Conservation (phyloP, 1,140 invertebrate species). For the Harpegnathos saltator region DNA sequence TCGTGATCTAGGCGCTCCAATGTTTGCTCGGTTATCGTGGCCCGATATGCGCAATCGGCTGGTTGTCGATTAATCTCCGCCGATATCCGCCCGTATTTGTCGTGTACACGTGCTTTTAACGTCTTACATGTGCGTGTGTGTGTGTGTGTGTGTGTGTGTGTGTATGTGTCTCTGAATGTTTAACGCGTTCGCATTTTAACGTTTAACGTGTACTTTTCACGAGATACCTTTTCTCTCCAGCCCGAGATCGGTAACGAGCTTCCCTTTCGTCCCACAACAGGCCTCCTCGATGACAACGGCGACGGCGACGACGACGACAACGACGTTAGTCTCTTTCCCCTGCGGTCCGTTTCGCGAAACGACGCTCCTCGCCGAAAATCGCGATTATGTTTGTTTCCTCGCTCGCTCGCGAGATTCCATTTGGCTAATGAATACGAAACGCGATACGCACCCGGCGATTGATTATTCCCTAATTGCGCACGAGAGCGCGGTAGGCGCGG, state of each 20-base stretch:
- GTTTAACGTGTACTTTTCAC: too few species aligned
- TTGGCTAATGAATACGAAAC: slow-evolving; percentile 62
- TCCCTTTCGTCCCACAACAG: too few species aligned
- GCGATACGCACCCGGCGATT: slow-evolving; percentile 51
- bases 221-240: too few species aligned
- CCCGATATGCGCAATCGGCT: not conserved
- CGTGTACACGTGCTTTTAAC: not conserved
- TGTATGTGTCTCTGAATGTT: too few species aligned
- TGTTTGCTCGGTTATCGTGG: slow-evolving; percentile 34
- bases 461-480: slow-evolving; percentile 60
- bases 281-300: too few species aligned
- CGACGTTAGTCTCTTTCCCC: too few species aligned
- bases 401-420: slow-evolving; percentile 51
- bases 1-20: slow-evolving; percentile 11
- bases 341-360: too few species aligned
- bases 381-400: slow-evolving; percentile 60
- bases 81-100: not conserved
- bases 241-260: too few species aligned
- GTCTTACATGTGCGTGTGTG: too few species aligned
- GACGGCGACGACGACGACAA: too few species aligned
- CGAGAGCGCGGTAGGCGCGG: slow-evolving; percentile 35
- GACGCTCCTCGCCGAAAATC: not conserved
- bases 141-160: too few species aligned
- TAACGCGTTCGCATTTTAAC: too few species aligned
- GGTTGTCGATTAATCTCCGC: not conserved